Conservation (phyloP, 1,140 invertebrate genomes). For the Tetraneura akinire region DNA sequence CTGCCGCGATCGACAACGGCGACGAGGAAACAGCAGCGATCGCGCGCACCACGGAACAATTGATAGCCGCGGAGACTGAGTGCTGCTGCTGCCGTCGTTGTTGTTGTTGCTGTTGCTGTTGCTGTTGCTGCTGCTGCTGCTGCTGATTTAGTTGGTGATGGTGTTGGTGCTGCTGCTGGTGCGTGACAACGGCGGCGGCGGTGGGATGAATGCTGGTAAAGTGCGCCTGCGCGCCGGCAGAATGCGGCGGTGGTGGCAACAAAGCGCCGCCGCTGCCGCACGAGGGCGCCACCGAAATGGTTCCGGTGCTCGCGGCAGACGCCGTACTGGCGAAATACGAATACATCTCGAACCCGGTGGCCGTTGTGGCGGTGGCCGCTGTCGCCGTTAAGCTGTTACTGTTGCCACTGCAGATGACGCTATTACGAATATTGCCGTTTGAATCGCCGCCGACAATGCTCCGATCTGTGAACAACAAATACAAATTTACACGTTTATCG, state of each 20-base stretch:
- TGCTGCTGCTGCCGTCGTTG: slow-evolving; percentile 39
- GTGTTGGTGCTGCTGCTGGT: slow-evolving; percentile 37
- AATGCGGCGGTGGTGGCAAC: not conserved
- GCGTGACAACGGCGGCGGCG: slow-evolving; percentile 25
- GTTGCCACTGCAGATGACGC: not conserved
- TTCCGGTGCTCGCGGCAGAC: slow-evolving; percentile 22
- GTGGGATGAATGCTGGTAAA: slow-evolving; percentile 41
- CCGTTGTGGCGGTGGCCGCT: slow-evolving; percentile 4
- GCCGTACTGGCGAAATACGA: slow-evolving; percentile 45
- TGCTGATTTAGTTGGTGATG: slow-evolving; percentile 15
- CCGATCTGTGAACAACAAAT: not conserved
- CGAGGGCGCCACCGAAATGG: slow-evolving; percentile 49
- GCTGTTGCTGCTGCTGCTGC: slow-evolving; percentile 2
- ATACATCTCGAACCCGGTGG: slow-evolving; percentile 48
- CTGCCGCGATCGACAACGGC: not conserved
- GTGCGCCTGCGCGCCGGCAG: slow-evolving; percentile 41
- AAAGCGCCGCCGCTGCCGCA: slow-evolving; percentile 31
- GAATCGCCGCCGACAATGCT: not conserved
- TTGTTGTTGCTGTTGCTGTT: not conserved
- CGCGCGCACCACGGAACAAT: slow-evolving; percentile 40
- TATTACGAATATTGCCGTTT: not conserved
- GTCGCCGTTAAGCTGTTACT: slow-evolving; percentile 8
- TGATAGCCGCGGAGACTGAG: slow-evolving; percentile 45
- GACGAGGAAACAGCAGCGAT: slow-evolving; percentile 31
- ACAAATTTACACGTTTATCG: not conserved